Base-by-base conservation (phyloP, 2,113 vertebrate species). In the Atlantisia rogersi region DNA sequence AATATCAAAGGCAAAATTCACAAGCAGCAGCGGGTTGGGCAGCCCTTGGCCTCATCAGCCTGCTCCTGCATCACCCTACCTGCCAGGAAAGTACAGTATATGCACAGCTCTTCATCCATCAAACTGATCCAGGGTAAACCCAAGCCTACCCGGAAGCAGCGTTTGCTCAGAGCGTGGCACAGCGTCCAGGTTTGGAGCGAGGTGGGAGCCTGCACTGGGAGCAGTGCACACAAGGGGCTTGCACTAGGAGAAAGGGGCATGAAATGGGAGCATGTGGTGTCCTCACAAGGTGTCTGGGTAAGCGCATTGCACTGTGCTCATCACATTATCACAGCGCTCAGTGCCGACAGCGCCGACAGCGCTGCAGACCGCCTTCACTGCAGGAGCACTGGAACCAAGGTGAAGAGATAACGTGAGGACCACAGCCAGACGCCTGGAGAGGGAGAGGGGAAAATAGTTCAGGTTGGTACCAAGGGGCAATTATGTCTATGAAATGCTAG, bases 291-390 rank as follows among this genome's bases (percentile, higher is more conserved):
- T 42, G 29, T 20, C 82, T 53, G 32, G 40, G 2, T 1, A 50
- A 76, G 50, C 1, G 0, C 25, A 39, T 26, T 29, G 31, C 9
- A 2, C 42, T 3, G 24, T 0, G 4, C 79, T 58, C 29, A 15
- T 65, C 50, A 1, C 5, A 10, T 11, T 39, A 5, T 8, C 1
- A 2, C 35, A 19, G 70, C 0, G 0, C 78, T 46, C 20, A 0
- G 76, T 13, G 40, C 46, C 6, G 2, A 42, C 74, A 53, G 82
- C 39, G 37, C 48, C 58, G 28, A n/a, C 52, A 11, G 78, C 65
- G 7, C 6, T 16, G n/a, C 8, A 4, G 56, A 12, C 22, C 31
- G 62, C 62, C 62, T 5, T 65, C 0, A 0, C 91, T 46, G 60
- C n/a, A 3, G 70, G 56, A 90, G 19, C 1, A 0, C 69, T 0